Evolutionary conservation across 2,888 invertebrate species (phyloP).

Genomic region (Drosophila hawaiiensis): DNA sequence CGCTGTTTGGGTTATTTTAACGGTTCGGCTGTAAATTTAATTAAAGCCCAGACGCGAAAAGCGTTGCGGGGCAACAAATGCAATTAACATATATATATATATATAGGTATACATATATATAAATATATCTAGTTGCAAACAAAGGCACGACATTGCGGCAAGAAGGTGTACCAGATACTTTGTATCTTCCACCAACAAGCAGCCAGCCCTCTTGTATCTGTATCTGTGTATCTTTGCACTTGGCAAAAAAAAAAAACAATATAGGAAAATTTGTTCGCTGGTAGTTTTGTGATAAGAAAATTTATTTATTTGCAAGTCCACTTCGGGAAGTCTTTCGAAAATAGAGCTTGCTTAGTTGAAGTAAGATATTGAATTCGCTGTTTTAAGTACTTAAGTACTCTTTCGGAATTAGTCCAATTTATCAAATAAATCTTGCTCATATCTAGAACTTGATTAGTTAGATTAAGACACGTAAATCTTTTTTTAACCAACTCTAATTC

Average conservation of each 20-base stretch:
- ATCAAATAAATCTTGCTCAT: background rate
- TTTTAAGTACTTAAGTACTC: background rate
- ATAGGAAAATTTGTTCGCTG: no score
- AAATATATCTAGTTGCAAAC: slow-evolving; percentile 50
- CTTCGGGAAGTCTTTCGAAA: background rate
- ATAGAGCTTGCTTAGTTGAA: background rate
- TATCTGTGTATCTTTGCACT: slow-evolving; percentile 9
- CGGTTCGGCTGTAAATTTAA: slow-evolving; percentile 70
- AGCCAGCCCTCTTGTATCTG: slow-evolving; percentile 31
- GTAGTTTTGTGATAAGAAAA: background rate
- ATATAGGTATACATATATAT: background rate
- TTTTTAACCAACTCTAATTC: background rate
- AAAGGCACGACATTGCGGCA: slow-evolving; percentile 51
- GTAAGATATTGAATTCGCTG: background rate
- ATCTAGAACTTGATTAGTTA: background rate
- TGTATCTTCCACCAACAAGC: background rate
- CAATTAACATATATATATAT: background rate
- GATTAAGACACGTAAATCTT: background rate
- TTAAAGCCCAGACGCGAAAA: slow-evolving; percentile 44
- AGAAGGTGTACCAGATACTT: slow-evolving; percentile 7
- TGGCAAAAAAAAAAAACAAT: background rate
- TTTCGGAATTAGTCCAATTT: background rate
- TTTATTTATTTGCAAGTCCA: background rate
- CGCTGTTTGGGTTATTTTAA: slow-evolving; percentile 61
- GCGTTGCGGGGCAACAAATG: background rate